phyloP scores from a whole-genome alignment of 1,140 invertebrate genomes.

The Latrodectus geometricus region DNA sequence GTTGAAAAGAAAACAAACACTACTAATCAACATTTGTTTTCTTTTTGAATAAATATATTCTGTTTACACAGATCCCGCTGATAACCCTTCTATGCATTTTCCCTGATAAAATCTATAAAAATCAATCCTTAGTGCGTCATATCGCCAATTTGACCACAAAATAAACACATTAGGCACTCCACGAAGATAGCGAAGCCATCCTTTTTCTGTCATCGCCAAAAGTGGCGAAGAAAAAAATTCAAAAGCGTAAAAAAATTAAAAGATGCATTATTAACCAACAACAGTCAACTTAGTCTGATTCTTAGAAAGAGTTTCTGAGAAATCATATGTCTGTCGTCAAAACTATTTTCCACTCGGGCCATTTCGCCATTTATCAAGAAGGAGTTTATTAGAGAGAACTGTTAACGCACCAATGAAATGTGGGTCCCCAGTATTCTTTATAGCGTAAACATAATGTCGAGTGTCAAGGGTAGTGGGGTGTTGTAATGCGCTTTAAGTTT shows the following conservation, averaged over 20 bases:
- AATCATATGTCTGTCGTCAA: slow-evolving; percentile 20
- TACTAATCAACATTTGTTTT: not conserved
- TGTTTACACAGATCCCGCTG: slow-evolving; percentile 28
- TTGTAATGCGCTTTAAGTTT: no score
- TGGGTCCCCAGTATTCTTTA: not conserved
- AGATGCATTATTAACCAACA: not conserved
- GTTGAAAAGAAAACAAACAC: not conserved
- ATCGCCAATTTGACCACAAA: slow-evolving; percentile 43
- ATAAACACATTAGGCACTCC: slow-evolving; percentile 50
- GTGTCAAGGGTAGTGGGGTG: not conserved
- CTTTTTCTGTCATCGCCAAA: not conserved
- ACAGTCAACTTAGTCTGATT: not conserved
- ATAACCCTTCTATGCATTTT: slow-evolving; percentile 35
- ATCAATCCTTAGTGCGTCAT: slow-evolving; percentile 10
- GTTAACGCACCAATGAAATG: slow-evolving; percentile 16
- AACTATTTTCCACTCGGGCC: not conserved
- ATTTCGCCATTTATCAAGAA: slow-evolving; percentile 31
- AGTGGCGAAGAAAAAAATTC: not conserved
- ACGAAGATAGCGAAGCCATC: not conserved
- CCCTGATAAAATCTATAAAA: not conserved
- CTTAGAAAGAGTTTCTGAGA: slow-evolving; percentile 11
- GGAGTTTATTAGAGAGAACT: slow-evolving; percentile 20
- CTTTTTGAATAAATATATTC: not conserved
- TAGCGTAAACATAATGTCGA: not conserved
- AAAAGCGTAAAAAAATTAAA: not conserved